These are phyloP conservation scores for Julus scandinavius DNA, from an alignment of 2,888 invertebrate genomes.

Conservation along the genomic window DNA sequence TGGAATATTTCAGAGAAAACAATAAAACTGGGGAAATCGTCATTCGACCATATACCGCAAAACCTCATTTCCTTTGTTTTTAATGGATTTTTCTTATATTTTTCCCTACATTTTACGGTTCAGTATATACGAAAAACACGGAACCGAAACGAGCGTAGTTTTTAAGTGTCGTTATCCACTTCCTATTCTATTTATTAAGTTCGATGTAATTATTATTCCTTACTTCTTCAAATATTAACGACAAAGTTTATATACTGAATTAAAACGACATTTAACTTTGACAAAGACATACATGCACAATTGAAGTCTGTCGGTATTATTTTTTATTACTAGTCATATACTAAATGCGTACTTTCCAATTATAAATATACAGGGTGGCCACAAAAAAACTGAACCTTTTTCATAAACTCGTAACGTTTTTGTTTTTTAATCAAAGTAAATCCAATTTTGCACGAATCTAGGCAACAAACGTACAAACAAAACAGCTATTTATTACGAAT, in stretches of 20 bases:
- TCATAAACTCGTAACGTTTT: too few relatives aligned
- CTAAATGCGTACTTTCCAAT: too few relatives aligned
- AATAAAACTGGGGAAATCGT: not conserved
- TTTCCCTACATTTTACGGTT: not conserved
- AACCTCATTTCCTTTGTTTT: conserved; percentile 12
- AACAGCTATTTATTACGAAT: too few relatives aligned
- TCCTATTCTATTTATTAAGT: not conserved
- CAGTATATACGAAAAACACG: not conserved
- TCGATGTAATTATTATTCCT: not conserved
- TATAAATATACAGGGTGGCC: too few relatives aligned
- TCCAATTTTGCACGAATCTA: too few relatives aligned
- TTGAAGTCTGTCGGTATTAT: too few relatives aligned
- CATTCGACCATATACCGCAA: not conserved
- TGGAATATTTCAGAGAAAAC: not conserved
- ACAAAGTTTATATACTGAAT: not conserved
- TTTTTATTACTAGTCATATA: too few relatives aligned
- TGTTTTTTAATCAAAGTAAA: too few relatives aligned
- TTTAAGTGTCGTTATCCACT: not conserved
- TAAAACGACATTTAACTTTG: too few relatives aligned
- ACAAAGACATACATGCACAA: too few relatives aligned
- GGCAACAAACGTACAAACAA: too few relatives aligned
- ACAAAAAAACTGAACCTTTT: too few relatives aligned
- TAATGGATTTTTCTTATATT: not conserved
- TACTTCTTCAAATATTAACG: not conserved
- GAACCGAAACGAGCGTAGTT: not conserved